Evolutionary conservation across 2,888 invertebrate species (phyloP).

Genomic region (Polia nebulosa): DNA sequence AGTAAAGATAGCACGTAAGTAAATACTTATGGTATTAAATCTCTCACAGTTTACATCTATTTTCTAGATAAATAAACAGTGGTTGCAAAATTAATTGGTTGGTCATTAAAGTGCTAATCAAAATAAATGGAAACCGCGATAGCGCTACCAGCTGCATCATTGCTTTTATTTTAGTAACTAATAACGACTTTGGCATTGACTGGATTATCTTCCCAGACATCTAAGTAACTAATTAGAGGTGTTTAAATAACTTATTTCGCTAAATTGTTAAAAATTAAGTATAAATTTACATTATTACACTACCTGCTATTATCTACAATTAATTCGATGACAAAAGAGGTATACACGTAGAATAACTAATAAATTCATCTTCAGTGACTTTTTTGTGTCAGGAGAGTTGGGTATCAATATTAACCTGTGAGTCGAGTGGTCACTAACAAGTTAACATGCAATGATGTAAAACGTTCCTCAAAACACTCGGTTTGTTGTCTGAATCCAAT

Average conservation of each 20-base stretch:
- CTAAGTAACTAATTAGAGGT: slow-evolving; percentile 40
- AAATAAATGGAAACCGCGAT: slow-evolving; percentile 46
- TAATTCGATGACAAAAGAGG: background rate
- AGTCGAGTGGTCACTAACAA: background rate
- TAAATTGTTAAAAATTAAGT: background rate
- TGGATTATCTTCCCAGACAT: slow-evolving; percentile 46
- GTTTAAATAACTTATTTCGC: slow-evolving; percentile 10
- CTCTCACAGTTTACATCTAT: slow-evolving; percentile 8
- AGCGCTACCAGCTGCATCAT: slow-evolving; percentile 28
- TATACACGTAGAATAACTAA: background rate
- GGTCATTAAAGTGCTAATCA: slow-evolving; percentile 44
- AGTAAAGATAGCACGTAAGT: background rate
- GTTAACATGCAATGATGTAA: background rate
- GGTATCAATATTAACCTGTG: slow-evolving; percentile 14
- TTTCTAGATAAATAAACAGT: slow-evolving; percentile 29
- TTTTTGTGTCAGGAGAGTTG: background rate
- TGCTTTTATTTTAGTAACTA: slow-evolving; percentile 39
- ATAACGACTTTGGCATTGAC: slow-evolving; percentile 50
- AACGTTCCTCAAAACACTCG: background rate
- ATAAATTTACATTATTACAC: background rate
- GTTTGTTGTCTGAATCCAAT: slow-evolving; percentile 16
- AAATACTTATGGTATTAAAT: slow-evolving; percentile 2
- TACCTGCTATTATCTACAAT: background rate
- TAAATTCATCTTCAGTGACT: too few species aligned
- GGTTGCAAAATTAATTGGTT: slow-evolving; percentile 49